phyloP scores from a whole-genome alignment of 2,113 vertebrate genomes.

The Petromus typicus region DNA sequence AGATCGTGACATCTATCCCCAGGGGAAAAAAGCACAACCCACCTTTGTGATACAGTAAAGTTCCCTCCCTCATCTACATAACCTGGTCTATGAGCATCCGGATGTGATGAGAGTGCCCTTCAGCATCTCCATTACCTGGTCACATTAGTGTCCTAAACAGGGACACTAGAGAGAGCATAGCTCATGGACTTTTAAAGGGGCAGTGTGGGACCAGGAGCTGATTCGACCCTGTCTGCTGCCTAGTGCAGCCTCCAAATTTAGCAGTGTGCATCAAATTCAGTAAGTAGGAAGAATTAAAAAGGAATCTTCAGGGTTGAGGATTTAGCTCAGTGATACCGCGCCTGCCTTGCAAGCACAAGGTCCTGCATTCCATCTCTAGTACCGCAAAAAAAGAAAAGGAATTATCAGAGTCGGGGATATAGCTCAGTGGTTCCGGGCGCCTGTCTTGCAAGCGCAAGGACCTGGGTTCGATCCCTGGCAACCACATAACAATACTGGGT shows the following conservation, averaged over 20 bases:
- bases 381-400: no score
- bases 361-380: no score
- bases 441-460: no score
- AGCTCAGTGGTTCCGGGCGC: no score
- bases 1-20: no score
- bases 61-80: background rate
- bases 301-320: no score
- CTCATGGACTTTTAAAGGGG: background rate
- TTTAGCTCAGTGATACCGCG: no score
- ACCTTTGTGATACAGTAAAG: background rate
- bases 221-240: background rate
- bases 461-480: no score
- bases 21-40: background rate
- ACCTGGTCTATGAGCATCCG: background rate
- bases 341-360: no score
- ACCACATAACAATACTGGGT: no score
- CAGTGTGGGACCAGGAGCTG: accelerated
- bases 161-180: background rate
- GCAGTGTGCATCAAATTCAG: background rate
- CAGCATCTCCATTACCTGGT: background rate
- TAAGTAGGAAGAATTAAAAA: background rate
- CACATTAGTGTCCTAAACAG: background rate
- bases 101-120: background rate
- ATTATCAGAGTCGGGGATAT: no score
- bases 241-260: background rate